Base-by-base conservation (phyloP, 2,888 invertebrate species). In the Subacronicta megacephala region DNA sequence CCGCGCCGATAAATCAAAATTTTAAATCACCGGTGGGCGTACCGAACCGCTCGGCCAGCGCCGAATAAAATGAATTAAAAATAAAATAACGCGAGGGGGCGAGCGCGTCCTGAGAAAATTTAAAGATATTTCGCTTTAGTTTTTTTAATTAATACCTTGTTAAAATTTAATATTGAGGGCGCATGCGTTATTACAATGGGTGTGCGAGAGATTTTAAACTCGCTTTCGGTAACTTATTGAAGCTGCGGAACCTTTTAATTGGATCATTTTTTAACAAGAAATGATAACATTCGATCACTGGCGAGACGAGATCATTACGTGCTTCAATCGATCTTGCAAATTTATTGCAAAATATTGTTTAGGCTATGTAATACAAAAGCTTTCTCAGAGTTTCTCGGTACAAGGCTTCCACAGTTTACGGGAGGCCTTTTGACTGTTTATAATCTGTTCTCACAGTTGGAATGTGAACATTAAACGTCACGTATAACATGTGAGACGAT, bases 121-220 rank as follows among this genome's bases (percentile, higher is more conserved):
- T 89, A 89, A 93, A 92, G 84, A 90, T 88, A 90, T 92, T 93
- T 93, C 90, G 93, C 93, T 93, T 94, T 93, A 92, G 89, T 93
- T 93, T 94, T 94, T 93, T 94, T 93, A 93, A 93, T 94, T 94
- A 93, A 93, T 94, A 93, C 94, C 94, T 94, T 94, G 94, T 94
- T 94, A 94, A 94, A 93, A 92, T 93, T 93, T 93, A 93, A 94
- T 94, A 93, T 93, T 90, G 93, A 92, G 91, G 88, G 89, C 92
- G 89, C 87, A 92, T 88, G 85, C 90, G 90, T 93, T 93, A 93
- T 93, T 93, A 93, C 93, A 92, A 93, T 93, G 93, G 93, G 93
- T 92, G 91, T 92, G 91, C 90, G 89, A 78, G 85, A 89, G 90
- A 90, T 91, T 90, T 85, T 90, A 88, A 93, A 92, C 91, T 87